These are phyloP conservation scores for Pristiophorus japonicus DNA, from an alignment of 2,113 vertebrate species.

Conservation along the genomic window DNA sequence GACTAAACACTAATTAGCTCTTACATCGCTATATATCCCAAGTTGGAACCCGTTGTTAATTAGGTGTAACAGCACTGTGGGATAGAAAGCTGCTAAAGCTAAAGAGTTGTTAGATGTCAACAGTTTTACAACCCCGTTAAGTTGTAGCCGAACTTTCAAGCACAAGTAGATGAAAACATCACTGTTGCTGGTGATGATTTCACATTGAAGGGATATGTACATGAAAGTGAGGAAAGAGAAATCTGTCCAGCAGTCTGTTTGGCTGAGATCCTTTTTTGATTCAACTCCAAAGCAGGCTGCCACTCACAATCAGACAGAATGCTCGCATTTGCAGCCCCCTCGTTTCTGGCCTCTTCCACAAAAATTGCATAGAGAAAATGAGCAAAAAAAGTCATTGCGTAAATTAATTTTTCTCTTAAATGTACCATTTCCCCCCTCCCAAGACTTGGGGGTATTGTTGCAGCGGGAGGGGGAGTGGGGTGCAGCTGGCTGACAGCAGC, in stretches of 20 bases:
- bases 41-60: neutral
- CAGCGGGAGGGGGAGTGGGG: neutral
- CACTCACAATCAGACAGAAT: neutral
- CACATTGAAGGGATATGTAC: neutral
- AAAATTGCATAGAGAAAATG: neutral
- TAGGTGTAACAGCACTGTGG: neutral
- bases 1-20: slow-evolving; percentile 15
- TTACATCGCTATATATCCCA: neutral
- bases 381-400: neutral
- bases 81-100: neutral
- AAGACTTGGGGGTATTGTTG: neutral
- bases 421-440: neutral
- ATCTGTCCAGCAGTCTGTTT: neutral
- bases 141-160: neutral
- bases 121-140: neutral
- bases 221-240: neutral
- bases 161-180: neutral
- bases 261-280: neutral
- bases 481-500: neutral
- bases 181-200: neutral
- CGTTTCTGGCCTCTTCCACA: neutral
- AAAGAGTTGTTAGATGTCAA: neutral
- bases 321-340: neutral
- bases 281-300: neutral
- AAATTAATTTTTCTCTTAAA: neutral